Evolutionary conservation across 2,888 invertebrate genomes (phyloP), one percentile per base, ranked within the genome.

Genomic region (Furcula furcula): DNA sequence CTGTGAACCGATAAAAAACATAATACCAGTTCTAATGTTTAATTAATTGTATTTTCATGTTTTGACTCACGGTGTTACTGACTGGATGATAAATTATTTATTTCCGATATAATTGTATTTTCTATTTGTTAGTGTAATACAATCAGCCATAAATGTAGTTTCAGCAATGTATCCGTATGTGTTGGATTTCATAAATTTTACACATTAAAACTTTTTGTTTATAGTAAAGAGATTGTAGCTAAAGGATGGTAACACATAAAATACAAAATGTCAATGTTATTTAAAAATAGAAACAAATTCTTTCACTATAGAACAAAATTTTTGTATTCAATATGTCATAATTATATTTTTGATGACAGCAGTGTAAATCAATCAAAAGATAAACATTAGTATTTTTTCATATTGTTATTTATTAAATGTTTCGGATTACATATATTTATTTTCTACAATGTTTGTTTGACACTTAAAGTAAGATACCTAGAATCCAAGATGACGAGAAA

Each of bases 301-400:
- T 64, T 65, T 72, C 55, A 69, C 55, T 48, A 42, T 53, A 41
- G 59, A 56, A 75, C 67, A 70, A 74, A 77, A 76, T 76, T 75
- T 71, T 69, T 68, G 69, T 77, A 62, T 60, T 53, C 62, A 77
- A 61, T 65, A 83, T 84, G 86, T 78, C 84, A 82, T 65, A 57
- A 65, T 63, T 64, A 62, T 70, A 70, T 71, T 73, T 73, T 79
- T 85, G 80, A 80, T 86, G 87, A 81, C 85, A 84, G 73, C 65
- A 67, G 67, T 68, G 67, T 72, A 75, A 78, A 79, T 72, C 62
- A 67, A 60, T 71, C 72, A 76, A 80, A 75, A 73, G 59, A 66
- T 62, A 73, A 80, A 70, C 66, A 65, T 51, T 61, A 65, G 54
- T 67, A 57, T 62, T 66, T 73, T 69, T 70, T 65, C 61, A 50